phyloP scores from a whole-genome alignment of 2,113 vertebrate species.

The Barbus barbus region DNA sequence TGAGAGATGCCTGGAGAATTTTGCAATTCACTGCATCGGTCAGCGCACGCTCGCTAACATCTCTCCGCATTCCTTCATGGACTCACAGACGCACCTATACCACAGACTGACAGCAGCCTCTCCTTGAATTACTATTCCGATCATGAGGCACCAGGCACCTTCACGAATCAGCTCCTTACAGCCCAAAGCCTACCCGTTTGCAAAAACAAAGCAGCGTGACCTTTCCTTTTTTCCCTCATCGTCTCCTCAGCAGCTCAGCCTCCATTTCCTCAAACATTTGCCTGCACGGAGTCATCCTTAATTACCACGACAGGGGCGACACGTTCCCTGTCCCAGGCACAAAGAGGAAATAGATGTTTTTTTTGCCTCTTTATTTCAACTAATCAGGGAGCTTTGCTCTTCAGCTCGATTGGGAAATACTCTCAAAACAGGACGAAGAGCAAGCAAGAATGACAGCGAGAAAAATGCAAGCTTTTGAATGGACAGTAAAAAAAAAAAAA shows the following conservation, averaged over 20 bases:
- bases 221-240: constrained; percentile 33
- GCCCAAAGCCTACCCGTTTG: constrained; percentile 40
- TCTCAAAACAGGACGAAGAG: constrained; percentile 12
- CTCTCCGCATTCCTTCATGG: constrained; percentile 5
- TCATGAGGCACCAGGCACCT: constrained; percentile 29
- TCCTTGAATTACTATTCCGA: constrained; percentile 43
- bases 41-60: background rate
- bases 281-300: constrained; percentile 37
- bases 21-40: background rate
- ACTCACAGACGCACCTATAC: constrained; percentile 14
- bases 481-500: constrained; percentile 25
- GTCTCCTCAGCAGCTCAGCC: constrained; percentile 30
- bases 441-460: constrained; percentile 11
- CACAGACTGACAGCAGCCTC: constrained; percentile 37
- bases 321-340: constrained; percentile 8
- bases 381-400: constrained; percentile 46
- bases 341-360: constrained; percentile 37
- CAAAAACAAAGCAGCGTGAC: constrained; percentile 52
- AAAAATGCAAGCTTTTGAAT: constrained; percentile 27
- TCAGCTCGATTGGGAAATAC: constrained; percentile 12
- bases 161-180: constrained; percentile 50
- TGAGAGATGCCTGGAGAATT: background rate
- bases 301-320: constrained; percentile 32
- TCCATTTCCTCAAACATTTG: constrained; percentile 52
- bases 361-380: constrained; percentile 27